Evolutionary conservation across 2,797 vertebrate species (phyloP).

Genomic region (Artibeus lituratus): DNA sequence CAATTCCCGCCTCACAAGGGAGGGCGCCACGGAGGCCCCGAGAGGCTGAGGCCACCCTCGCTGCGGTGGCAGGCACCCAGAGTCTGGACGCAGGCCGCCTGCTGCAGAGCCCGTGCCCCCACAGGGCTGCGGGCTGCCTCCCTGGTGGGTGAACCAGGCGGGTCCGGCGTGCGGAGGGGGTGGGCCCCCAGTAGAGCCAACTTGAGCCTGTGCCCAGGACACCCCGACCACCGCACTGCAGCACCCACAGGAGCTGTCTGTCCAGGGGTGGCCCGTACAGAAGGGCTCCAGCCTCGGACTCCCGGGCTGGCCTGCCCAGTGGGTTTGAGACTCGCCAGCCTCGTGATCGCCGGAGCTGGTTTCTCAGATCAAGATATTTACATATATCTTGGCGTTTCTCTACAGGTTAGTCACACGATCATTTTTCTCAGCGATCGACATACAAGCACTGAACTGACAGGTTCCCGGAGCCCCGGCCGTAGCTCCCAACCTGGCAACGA

Average conservation of each 20-base stretch:
- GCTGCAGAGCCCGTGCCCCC: not conserved
- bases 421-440: not conserved
- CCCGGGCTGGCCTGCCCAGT: accelerated
- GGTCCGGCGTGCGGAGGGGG: not conserved
- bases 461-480: not conserved
- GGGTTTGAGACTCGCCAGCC: not conserved
- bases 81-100: not conserved
- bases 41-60: not conserved
- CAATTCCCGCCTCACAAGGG: too few relatives aligned
- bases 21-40: not conserved
- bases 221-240: accelerated
- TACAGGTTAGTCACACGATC: not conserved
- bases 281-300: accelerated
- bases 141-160: accelerated
- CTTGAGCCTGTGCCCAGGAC: accelerated
- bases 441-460: not conserved
- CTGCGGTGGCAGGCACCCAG: accelerated
- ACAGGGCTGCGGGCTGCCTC: too few relatives aligned
- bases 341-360: accelerated
- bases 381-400: not conserved
- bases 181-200: not conserved
- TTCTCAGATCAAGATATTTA: not conserved
- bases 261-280: accelerated
- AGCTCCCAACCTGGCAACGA: not conserved
- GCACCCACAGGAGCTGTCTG: accelerated